Evolutionary conservation across 1,140 invertebrate species (phyloP), one percentile per base, ranked within the genome.

Genomic region (Aplysia californica): DNA sequence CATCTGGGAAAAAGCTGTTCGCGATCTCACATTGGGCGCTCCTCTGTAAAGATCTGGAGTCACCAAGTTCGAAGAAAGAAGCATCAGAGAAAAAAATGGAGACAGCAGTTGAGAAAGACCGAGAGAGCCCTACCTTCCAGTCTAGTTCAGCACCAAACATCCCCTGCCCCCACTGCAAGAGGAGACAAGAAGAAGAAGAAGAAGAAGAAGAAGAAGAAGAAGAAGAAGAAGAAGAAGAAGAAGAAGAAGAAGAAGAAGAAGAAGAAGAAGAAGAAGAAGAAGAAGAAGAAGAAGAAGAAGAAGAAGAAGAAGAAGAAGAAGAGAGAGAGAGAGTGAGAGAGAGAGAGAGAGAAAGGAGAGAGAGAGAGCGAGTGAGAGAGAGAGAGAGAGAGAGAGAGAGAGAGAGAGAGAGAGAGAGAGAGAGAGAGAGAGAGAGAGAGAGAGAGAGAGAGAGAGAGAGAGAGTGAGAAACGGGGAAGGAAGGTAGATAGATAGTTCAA

Each of bases 301-400:
- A 15, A 58, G 4, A 55, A 15, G 58, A 23, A 71, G 15, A 58
- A 33, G 23, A 33, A 55, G 69, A 55, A 33, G 15, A n/a, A 55
- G 69, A 55, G 50, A 55, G 69, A 55, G 26, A 31, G 69, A 55
- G 50, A 29, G 69, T 31, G n/a, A 55, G 15, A 55, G 69, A 71
- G 50, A 55, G 21, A 31, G 50, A 55, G 69, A 31, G 50, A 71
- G 50, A 31, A n/a, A 55, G 69, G 33, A 56, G 58, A 15, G 29
- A n/a, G n/a, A n/a, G n/a, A n/a, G n/a, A n/a, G n/a, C n/a, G n/a
- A n/a, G n/a, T n/a, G n/a, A n/a, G n/a, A 29, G 10, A 10, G 5
- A 29, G 29, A 10, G 29, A 6, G 10, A 15, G 23, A 6, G 58
- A 61, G 6, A 20, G 23, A 15, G 58, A 10, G 6, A 61, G 6